Evolutionary conservation across 2,888 invertebrate genomes (phyloP).

Genomic region (Drosophila fungiperda): DNA sequence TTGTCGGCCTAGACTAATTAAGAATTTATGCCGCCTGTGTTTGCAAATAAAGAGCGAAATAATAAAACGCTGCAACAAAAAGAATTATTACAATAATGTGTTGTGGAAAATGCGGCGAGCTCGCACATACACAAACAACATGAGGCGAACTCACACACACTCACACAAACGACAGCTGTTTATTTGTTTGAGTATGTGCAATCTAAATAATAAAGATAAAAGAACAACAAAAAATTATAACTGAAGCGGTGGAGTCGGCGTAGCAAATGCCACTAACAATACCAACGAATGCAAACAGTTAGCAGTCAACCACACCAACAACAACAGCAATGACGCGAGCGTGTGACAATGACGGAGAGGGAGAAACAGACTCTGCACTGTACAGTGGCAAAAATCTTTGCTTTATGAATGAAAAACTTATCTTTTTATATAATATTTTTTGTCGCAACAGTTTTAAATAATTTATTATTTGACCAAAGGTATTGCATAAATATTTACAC

Average conservation of each 20-base stretch:
- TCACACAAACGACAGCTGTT: slow-evolving; percentile 38
- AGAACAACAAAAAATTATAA: slow-evolving; percentile 59
- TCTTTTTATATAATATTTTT: neutral
- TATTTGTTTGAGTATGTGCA: slow-evolving; percentile 50
- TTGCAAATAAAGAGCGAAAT: slow-evolving; percentile 54
- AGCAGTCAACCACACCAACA: slow-evolving; percentile 46
- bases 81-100: slow-evolving; percentile 73
- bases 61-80: slow-evolving; percentile 47
- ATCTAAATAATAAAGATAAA: slow-evolving; percentile 64
- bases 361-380: slow-evolving; percentile 12
- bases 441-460: neutral
- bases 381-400: slow-evolving; percentile 34
- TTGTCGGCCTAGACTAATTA: slow-evolving; percentile 67
- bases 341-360: slow-evolving; percentile 38
- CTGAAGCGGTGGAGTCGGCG: slow-evolving; percentile 51
- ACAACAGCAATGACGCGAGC: slow-evolving; percentile 13
- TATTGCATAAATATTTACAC: neutral
- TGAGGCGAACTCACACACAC: slow-evolving; percentile 14
- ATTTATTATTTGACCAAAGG: neutral
- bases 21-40: slow-evolving; percentile 69
- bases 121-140: slow-evolving; percentile 35
- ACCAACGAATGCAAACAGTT: slow-evolving; percentile 66
- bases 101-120: slow-evolving; percentile 69
- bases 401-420: neutral
- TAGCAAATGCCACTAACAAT: slow-evolving; percentile 39